Evolutionary conservation across 2,113 vertebrate genomes (phyloP), one percentile per base, ranked within the genome.

Genomic region (Haliaeetus leucogaster): DNA sequence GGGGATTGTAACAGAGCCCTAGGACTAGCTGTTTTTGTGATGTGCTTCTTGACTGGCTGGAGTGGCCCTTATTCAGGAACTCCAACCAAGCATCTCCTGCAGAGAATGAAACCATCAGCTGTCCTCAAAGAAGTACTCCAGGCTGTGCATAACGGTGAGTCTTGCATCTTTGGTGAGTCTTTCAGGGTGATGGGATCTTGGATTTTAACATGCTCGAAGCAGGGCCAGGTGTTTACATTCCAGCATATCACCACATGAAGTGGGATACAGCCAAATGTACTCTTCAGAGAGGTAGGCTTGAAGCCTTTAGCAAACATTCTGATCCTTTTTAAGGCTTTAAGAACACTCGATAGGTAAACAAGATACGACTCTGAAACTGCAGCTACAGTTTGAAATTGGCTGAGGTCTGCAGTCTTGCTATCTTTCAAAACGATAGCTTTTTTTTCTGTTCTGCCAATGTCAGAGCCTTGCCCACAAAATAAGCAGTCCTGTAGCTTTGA

Each of bases 71-170:
- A 47, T 77, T 89, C 52, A 89, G 58, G 72, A 95, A 3, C 81
- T 91, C 65, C 86, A 85, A 67, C 65, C 81, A 72, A 62, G 73
- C 86, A 61, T 82, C 68, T 87, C 45, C 10, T 80, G 66, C 40
- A 43, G 91, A 82, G 93, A 72, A 76, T 65, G 77, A 61, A 82
- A 47, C 78, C 91, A 58, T 58, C 58, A 52, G 59, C 10, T 91
- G 86, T 91, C 73, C 65, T 48, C 58, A 30, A 13, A 45, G 86
- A 14, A 38, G 71, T 11, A 58, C 70, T 84, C 16, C 48, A 16
- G 0, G 1, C 71, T 50, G 74, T 3, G 0, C 21, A 0, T 4
- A 18, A 52, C 0, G 17, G 40, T 43, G 66, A 89, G 70, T 76
- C 65, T 40, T 42, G 55, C 0, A 2, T 22, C 65, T 73, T 32